A percentile compares a stretch with the other conserved stretches of the same genome.
phyloP scores from a whole-genome alignment of 1,140 invertebrate species.

The Zaprionus africanus region DNA sequence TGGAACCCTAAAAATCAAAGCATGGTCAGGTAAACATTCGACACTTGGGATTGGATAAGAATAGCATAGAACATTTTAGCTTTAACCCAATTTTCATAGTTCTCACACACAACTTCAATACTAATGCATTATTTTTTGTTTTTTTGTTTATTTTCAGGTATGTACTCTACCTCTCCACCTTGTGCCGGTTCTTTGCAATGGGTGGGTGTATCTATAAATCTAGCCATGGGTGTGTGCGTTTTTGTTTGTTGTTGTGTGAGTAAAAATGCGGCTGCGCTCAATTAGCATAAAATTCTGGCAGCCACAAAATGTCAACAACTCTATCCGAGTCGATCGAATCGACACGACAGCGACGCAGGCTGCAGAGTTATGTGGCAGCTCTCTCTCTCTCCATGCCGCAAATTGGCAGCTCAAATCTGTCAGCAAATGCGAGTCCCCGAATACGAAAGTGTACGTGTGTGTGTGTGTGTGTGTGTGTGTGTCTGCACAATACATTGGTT shows the following conservation, averaged over 20 bases:
- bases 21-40: slow-evolving; percentile 53
- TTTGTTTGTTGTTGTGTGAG: slow-evolving; percentile 32
- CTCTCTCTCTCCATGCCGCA: slow-evolving; percentile 36
- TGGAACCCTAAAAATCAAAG: slow-evolving; percentile 56
- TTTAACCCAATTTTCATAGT: slow-evolving; percentile 64
- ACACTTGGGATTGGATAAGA: slow-evolving; percentile 24
- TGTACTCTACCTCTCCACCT: slow-evolving; percentile 44
- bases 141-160: slow-evolving; percentile 68
- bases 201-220: slow-evolving; percentile 31
- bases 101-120: slow-evolving; percentile 44
- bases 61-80: slow-evolving; percentile 52
- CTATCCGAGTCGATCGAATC: slow-evolving; percentile 59
- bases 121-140: slow-evolving; percentile 57
- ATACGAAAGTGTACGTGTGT: neutral
- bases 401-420: slow-evolving; percentile 78
- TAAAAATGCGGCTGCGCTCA: slow-evolving; percentile 32
- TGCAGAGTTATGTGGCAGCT: slow-evolving; percentile 34
- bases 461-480: neutral
- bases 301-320: slow-evolving; percentile 74
- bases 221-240: slow-evolving; percentile 43
- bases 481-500: slow-evolving; percentile 26
- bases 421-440: slow-evolving; percentile 30
- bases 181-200: slow-evolving; percentile 11
- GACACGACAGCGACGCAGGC: slow-evolving; percentile 43
- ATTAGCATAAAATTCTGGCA: slow-evolving; percentile 75